Conservation (phyloP, 2,797 vertebrate genomes). For the Pantherophis vulpinus region DNA sequence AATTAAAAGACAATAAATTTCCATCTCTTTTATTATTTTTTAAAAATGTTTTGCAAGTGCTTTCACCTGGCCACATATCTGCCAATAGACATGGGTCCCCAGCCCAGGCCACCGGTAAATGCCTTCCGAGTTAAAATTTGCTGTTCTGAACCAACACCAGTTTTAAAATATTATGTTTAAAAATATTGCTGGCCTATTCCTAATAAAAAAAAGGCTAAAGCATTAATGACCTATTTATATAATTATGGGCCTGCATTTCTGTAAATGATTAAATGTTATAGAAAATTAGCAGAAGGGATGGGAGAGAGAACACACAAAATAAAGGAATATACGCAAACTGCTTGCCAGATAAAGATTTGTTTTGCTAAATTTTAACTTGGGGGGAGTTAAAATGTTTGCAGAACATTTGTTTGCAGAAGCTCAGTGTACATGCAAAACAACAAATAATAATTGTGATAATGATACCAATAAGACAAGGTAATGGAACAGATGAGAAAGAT, state of each 20-base stretch:
- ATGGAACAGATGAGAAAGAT: too few species aligned
- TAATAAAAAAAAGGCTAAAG: not conserved
- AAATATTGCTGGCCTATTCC: not conserved
- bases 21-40: not conserved
- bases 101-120: not conserved
- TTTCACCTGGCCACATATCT: not conserved
- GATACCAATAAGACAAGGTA: too few species aligned
- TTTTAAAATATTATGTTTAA: not conserved
- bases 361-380: constrained; percentile 54
- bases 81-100: not conserved
- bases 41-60: not conserved
- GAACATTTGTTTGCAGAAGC: too few species aligned
- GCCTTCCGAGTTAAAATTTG: not conserved
- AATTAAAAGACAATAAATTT: not conserved
- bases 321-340: constrained; percentile 53
- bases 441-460: too few species aligned
- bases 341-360: constrained; percentile 47
- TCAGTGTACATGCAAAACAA: too few species aligned
- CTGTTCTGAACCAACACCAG: not conserved
- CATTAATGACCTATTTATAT: not conserved
- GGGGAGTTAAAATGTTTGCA: not conserved
- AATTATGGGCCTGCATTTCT: constrained; percentile 1
- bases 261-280: not conserved
- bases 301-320: constrained; percentile 35
- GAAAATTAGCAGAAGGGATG: not conserved